Evolutionary conservation across 2,797 vertebrate genomes (phyloP).

Genomic region (Myripristis murdjan): DNA sequence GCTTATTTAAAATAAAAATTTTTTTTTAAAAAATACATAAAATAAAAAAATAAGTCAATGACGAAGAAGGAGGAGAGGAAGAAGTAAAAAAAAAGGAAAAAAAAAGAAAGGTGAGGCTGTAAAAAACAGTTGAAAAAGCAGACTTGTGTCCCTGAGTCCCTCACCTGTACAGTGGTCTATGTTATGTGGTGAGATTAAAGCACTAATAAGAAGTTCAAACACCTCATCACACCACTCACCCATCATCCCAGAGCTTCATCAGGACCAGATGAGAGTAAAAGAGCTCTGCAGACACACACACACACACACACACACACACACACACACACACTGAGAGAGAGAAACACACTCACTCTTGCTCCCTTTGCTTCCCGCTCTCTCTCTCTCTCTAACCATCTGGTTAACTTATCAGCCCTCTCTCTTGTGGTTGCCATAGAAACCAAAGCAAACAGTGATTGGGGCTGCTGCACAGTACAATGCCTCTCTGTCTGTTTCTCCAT

Average conservation of each 20-base stretch:
- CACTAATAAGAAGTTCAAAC: constrained; percentile 47
- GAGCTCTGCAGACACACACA: constrained; percentile 14
- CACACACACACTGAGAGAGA: constrained; percentile 32
- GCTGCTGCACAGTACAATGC: constrained; percentile 77
- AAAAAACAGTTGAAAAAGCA: constrained; percentile 10
- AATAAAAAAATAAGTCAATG: constrained; percentile 13
- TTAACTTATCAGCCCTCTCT: constrained; percentile 78
- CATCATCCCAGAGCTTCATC: constrained; percentile 37
- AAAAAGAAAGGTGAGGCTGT: too few relatives aligned
- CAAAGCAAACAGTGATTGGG: constrained; percentile 70
- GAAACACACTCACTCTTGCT: constrained; percentile 9
- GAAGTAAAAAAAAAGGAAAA: background rate
- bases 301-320: constrained; percentile 30
- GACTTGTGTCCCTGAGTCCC: constrained; percentile 27
- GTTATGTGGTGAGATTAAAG: constrained; percentile 54
- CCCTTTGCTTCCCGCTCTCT: background rate
- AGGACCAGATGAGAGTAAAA: constrained; percentile 25
- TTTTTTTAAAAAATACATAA: background rate
- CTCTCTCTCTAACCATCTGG: constrained; percentile 73
- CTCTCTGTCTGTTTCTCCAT: constrained; percentile 73
- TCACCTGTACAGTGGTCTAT: constrained; percentile 32
- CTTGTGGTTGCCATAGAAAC: constrained; percentile 66
- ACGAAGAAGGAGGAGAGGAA: constrained; percentile 12
- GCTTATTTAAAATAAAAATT: constrained; percentile 27
- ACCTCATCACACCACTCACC: constrained; percentile 28